Evolutionary conservation across 1,140 invertebrate species (phyloP), one percentile per base, ranked within the genome.

Genomic region (Agrypnia vestita): DNA sequence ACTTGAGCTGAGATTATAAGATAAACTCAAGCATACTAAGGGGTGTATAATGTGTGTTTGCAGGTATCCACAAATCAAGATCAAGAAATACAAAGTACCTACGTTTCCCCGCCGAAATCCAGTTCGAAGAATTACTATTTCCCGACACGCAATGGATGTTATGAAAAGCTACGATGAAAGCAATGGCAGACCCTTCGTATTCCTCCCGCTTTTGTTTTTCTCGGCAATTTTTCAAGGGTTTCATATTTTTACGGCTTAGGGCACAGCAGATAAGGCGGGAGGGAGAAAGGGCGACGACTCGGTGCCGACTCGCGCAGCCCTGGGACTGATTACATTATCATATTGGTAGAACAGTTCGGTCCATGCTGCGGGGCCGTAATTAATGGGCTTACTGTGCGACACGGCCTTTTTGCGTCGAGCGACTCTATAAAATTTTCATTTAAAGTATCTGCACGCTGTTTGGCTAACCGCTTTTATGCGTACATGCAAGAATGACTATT

Each of bases 271-370:
- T 69, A 49, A 47, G 43, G 12, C 4, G 19, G 4, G 35, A 8
- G 35, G 1, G 8, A 69, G n/a, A 13, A 71, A 25, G 10, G 11
- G 3, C 49, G 12, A 44, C 35, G 53, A 35, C 69, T 53, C n/a
- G 44, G 53, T 55, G 12, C 51, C 53, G 69, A 74, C 25, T 74
- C 25, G 56, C 17, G 12, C 51, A 13, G n/a, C 21, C 71, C 71
- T n/a, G 71, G 71, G 71, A 56, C 71, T 74, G 71, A 74, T 74
- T 74, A 74, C 71, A 74, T 74, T 74, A 74, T 74, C 71, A 56
- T 74, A 56, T 74, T 56, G 71, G 71, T 49, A 44, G 21, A 55
- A 55, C 51, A 74, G n/a, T 74, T 74, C 51, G 56, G n/a, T 74
- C 56, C 71, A 55, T 55, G 56, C 17, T 74, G 12, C 47, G 71